Conservation (phyloP, 2,888 invertebrate genomes). For the Torymus aiolomorphi region DNA sequence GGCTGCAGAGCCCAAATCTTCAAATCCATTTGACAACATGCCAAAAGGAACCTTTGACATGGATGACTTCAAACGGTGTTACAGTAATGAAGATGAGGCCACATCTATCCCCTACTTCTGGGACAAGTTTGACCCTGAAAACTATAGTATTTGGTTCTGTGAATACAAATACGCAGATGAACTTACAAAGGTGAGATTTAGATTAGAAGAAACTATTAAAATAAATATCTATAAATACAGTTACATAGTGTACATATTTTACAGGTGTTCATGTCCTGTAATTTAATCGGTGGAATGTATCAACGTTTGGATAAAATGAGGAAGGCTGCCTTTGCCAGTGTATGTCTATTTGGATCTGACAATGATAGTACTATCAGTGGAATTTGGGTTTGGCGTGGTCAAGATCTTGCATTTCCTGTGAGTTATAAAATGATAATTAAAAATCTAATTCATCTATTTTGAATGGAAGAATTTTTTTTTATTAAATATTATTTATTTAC, state of each 20-base stretch:
- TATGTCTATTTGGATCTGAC: conserved; percentile 94
- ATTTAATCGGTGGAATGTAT: conserved; percentile 98
- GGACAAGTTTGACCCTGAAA: conserved; percentile 96
- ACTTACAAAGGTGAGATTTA: conserved; percentile 80
- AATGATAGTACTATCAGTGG: conserved; percentile 95
- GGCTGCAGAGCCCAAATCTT: conserved; percentile 87
- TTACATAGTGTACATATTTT: conserved; percentile 14
- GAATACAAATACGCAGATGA: conserved; percentile 98
- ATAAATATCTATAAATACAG: conserved; percentile 1
- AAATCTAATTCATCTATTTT: background rate
- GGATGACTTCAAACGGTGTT: conserved; percentile 97
- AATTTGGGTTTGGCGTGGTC: conserved; percentile 98
- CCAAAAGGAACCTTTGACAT: conserved; percentile 95
- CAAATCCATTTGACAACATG: conserved; percentile 93
- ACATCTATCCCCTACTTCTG: conserved; percentile 98
- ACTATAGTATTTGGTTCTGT: conserved; percentile 97
- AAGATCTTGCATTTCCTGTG: conserved; percentile 91
- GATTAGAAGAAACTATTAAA: background rate
- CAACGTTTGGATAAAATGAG: conserved; percentile 99
- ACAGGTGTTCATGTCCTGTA: conserved; percentile 96
- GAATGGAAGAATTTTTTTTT: background rate
- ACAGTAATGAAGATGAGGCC: conserved; percentile 96
- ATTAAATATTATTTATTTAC: conserved; percentile 65
- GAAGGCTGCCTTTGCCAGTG: conserved; percentile 96
- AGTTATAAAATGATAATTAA: conserved; percentile 59